Evolutionary conservation across 2,888 invertebrate species (phyloP).

Genomic region (Sinohyriopsis cumingii): DNA sequence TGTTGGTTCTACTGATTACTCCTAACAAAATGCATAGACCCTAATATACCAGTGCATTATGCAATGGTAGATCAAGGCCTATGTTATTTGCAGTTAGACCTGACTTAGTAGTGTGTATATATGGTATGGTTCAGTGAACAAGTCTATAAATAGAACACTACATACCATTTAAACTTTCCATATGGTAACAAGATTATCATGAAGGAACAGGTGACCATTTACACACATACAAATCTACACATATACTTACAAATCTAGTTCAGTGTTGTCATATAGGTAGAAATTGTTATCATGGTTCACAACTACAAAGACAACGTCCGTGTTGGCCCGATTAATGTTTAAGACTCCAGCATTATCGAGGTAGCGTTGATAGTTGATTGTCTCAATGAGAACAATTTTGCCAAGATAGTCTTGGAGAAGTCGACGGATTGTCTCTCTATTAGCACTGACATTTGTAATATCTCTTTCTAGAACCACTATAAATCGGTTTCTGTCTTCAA

Average conservation of each 20-base stretch:
- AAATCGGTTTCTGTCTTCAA: slow-evolving; percentile 84
- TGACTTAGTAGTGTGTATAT: no score
- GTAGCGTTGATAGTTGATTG: slow-evolving; percentile 31
- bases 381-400: slow-evolving; percentile 48
- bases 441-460: slow-evolving; percentile 75
- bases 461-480: slow-evolving; percentile 84
- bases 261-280: slow-evolving; percentile 35
- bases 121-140: no score
- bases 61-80: no score
- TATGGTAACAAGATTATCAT: not conserved
- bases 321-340: slow-evolving; percentile 26
- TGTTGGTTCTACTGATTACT: no score
- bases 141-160: no score
- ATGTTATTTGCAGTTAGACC: no score
- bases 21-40: no score
- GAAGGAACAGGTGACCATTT: no score
- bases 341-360: slow-evolving; percentile 22
- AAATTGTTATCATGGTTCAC: slow-evolving; percentile 26
- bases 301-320: slow-evolving; percentile 52
- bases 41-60: no score
- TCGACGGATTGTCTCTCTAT: slow-evolving; percentile 40
- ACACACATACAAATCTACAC: not conserved
- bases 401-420: slow-evolving; percentile 37
- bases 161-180: not conserved
- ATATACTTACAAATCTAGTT: slow-evolving; percentile 30